Percentiles rank a stretch among this genome's conserved stretches.
Evolutionary conservation across 2,797 vertebrate genomes (phyloP).

Genomic region (Acipenser oxyrinchus): DNA sequence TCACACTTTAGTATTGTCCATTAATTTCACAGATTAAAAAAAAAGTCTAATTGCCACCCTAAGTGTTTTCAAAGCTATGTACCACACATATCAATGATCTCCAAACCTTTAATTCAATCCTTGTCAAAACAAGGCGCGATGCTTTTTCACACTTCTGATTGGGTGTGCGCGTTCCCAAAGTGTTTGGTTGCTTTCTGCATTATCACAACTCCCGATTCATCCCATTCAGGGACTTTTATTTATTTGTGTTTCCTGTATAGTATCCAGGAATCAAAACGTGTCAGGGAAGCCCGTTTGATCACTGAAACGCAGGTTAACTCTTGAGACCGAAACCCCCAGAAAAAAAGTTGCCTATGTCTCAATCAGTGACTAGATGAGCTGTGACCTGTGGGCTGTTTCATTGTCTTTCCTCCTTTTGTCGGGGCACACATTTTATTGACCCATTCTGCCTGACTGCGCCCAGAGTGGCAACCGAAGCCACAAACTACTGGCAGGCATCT

Average conservation of each 20-base stretch:
- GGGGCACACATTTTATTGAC: conserved; percentile 55
- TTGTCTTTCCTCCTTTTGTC: conserved; percentile 55
- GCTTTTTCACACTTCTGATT: background rate
- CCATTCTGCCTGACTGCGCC: conserved; percentile 45
- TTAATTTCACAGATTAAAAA: too few relatives aligned
- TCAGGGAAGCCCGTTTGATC: background rate
- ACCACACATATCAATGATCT: background rate
- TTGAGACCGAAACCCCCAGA: conserved; percentile 20
- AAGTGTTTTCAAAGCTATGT: too few relatives aligned
- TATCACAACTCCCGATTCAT: background rate
- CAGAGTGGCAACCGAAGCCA: conserved; percentile 39
- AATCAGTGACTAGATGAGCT: conserved; percentile 63
- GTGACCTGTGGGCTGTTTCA: conserved; percentile 61
- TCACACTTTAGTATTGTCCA: too few relatives aligned
- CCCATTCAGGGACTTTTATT: background rate
- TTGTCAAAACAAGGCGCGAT: background rate
- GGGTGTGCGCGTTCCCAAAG: background rate
- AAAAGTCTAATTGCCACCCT: too few relatives aligned
- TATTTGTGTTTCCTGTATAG: background rate
- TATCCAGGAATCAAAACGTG: background rate
- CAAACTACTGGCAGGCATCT: conserved; percentile 28
- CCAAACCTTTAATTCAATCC: conserved; percentile 3
- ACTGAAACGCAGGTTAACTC: conserved; percentile 21
- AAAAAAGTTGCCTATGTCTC: conserved; percentile 57
- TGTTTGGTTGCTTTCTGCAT: background rate